phyloP scores from a whole-genome alignment of 2,113 vertebrate genomes.

The Hassar affinis region DNA sequence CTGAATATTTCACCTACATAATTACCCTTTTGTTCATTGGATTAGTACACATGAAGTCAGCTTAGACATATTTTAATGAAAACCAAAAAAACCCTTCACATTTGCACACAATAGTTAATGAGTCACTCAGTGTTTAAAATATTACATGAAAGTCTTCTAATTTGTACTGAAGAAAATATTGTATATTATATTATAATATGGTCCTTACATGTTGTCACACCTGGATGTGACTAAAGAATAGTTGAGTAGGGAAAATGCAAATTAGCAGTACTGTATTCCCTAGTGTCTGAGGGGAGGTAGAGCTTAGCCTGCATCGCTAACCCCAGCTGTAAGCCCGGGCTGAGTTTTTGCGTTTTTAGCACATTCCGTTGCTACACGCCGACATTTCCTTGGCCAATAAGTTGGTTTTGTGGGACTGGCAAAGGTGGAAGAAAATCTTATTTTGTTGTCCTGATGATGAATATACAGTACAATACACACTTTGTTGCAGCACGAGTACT shows the following conservation, averaged over 20 bases:
- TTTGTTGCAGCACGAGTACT: not conserved
- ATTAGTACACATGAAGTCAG: not conserved
- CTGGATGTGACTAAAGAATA: not conserved
- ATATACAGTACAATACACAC: not conserved
- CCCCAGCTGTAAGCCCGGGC: conserved; percentile 46
- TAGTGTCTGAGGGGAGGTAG: not conserved
- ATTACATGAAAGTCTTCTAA: not conserved
- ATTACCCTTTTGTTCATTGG: not conserved
- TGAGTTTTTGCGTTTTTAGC: conserved; percentile 32
- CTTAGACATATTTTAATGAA: not conserved
- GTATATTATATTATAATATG: not conserved
- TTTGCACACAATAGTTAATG: conserved; percentile 21
- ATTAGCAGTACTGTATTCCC: not conserved
- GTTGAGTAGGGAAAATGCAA: not conserved
- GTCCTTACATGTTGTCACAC: not conserved
- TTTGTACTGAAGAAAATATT: not conserved
- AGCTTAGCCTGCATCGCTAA: conserved; percentile 15
- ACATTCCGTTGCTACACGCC: conserved; percentile 30
- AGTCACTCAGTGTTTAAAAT: not conserved
- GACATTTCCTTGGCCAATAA: conserved; percentile 48
- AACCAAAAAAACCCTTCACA: not conserved
- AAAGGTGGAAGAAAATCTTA: not conserved
- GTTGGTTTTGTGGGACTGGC: conserved; percentile 53
- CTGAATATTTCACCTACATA: conserved; percentile 5
- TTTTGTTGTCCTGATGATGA: not conserved